These are phyloP conservation scores for Heliothis subflexa DNA, from an alignment of 1,140 invertebrate species.

Conservation along the genomic window DNA sequence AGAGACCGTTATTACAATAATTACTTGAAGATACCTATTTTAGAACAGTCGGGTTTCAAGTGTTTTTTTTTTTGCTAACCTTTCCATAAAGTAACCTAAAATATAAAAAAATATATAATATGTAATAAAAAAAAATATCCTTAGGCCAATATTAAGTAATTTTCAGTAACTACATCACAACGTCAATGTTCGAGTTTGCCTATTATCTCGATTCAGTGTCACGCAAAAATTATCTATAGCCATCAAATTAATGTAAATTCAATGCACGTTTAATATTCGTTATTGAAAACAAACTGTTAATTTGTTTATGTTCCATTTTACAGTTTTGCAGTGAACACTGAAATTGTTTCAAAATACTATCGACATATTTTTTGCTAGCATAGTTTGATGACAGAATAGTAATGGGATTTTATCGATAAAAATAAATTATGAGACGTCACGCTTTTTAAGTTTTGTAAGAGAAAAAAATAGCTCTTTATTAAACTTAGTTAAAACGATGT, in stretches of 20 bases:
- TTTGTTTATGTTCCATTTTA: slow-evolving; percentile 5
- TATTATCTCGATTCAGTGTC: neutral
- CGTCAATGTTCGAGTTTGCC: too few relatives aligned
- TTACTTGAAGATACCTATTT: too few relatives aligned
- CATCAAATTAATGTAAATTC: neutral
- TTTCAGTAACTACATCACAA: too few relatives aligned
- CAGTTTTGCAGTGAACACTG: neutral
- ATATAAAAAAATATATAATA: too few relatives aligned
- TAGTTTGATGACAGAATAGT: neutral
- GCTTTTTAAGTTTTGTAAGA: neutral
- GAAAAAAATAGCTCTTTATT: too few relatives aligned
- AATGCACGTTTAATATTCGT: neutral
- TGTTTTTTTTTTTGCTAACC: too few relatives aligned
- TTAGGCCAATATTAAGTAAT: too few relatives aligned
- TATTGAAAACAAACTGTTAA: slow-evolving; percentile 19
- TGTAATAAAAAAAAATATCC: too few relatives aligned
- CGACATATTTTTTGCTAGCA: neutral
- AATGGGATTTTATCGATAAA: slow-evolving; percentile 2
- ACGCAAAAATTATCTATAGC: neutral
- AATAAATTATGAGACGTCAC: neutral
- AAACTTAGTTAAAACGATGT: too few relatives aligned
- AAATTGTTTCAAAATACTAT: neutral
- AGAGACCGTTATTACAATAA: too few relatives aligned
- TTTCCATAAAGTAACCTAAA: too few relatives aligned
- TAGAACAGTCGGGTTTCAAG: too few relatives aligned